Base-by-base conservation (phyloP, 2,888 invertebrate species). In the Drosophila paranaensis region DNA sequence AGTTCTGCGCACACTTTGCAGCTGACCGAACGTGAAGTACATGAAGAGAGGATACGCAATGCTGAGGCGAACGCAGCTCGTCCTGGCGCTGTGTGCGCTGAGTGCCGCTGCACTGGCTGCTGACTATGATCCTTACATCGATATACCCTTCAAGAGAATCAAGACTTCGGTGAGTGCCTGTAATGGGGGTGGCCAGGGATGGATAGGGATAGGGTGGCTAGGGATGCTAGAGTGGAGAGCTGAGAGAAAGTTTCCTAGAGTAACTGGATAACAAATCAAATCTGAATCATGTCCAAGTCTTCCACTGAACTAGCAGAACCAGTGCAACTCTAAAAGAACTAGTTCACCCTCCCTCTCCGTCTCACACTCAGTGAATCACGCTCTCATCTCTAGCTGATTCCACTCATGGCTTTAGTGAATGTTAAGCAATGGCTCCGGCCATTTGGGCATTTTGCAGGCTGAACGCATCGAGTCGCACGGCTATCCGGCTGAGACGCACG, bases 401-500 rank as follows among this genome's bases (percentile, higher is more conserved):
- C 25, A 13, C 5, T 37, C 35, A 6, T 13, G 6, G 20, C 51
- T 51, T 37, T 20, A 37, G 51, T 37, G 27, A 33, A 48, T 1
- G 20, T 43, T 37, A 33, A 50, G 25, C 30, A 57, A 30, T 25
- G 20, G 30, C 20, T 43, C 2, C 57, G n/a, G n/a, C 5, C 54
- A 54, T 54, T 4, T 45, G 45, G 6, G 6, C 9, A 14, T 54
- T 42, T 60, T 45, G 35, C 70, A 91, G 91, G 88, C 80, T 10
- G 79, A 91, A 30, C 89, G 91, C 68, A 91, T 91, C 53, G 56
- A 70, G 5, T 82, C 80, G 55, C 80, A 89, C 56, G 91, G 91
- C 3, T 97, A 96, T 91, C 93, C 94, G 0, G 94, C 95, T 0
- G 96, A 97, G 92, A 94, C 95, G 1, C 96, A 97, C 84, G 93